Base-by-base conservation (phyloP, 2,113 vertebrate genomes). In the Fulica atra region DNA sequence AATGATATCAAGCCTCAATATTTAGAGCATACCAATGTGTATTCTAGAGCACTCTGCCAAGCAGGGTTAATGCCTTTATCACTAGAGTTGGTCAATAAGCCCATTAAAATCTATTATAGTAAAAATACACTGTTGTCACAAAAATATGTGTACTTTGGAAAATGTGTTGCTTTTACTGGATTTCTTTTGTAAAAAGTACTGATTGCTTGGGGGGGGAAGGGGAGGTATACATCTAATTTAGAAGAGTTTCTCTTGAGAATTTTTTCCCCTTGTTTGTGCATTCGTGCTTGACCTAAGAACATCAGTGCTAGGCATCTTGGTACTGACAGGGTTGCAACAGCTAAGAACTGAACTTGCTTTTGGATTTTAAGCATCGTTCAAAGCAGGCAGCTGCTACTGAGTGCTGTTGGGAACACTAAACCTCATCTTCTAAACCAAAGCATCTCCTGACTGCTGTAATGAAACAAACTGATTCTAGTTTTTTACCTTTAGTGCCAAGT, bases 281-380 rank as follows among this genome's bases (percentile, higher is more conserved):
- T 29, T 53, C 77, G 24, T 7, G 14, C 46, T 73, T 2, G 1
- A 84, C 8, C 21, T 53, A 72, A 53, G 64, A 90, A 38, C 40
- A 44, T 57, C 56, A 26, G 7, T 57, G 2, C 61, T 35, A 51
- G 2, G 13, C 2, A 0, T 33, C 83, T 64, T 66, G 50, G 16
- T 72, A 16, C 36, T 73, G 63, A 19, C 10, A 2, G 17, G 12
- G 13, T 54, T 0, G 0, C 48, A 59, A 59, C 31, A 78, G 42
- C 53, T 36, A 38, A 63, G 51, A 91, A 68, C 15, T 42, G 51
- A 66, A 71, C 42, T 2, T 81, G 72, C 28, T 93, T 92, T 84
- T 64, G 56, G 25, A 25, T 78, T 86, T 71, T 42, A 74, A 83
- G 77, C 6, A 40, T 36, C 71, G 23, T 56, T 86, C 51, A 48